Evolutionary conservation across 2,113 vertebrate species (phyloP), one percentile per base, ranked within the genome.

Genomic region (Prinia subflava): DNA sequence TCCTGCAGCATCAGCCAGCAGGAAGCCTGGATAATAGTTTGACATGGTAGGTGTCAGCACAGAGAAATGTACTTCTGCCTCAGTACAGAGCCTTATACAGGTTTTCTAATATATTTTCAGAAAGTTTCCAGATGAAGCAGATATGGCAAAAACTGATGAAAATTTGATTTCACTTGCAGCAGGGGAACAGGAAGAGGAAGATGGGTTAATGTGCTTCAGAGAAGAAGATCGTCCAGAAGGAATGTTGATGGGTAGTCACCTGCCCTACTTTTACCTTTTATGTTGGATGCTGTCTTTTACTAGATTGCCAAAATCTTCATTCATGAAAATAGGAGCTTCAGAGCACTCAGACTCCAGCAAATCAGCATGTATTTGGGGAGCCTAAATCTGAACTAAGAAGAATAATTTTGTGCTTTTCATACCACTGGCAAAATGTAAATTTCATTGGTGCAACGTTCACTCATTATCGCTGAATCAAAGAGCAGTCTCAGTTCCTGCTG

Each of bases 381-480:
- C 50, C 42, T 69, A 80, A 81, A 88, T 70, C 64, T 49, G 31
- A 95, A 80, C 56, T 47, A 39, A 39, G 68, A 74, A 90, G 56
- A 92, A 76, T 56, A 77, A 75, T 80, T 95, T 81, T 78, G 64
- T 83, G 44, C 25, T 80, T 90, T 92, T 78, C 85, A 60, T 81
- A 92, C 28, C 37, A 39, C 71, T 75, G 83, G 69, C 30, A 83
- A 96, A 93, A 95, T 89, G 91, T 91, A 93, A 90, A 90, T 94
- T 65, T 70, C 69, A 15, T 64, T 81, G 83, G 83, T 96, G 90
- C 60, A 75, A 78, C 7, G 13, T 42, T 95, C 79, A 46, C 44
- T 94, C 88, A 87, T 95, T 95, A 94, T 95, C 79, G 0, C 88
- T 90, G 92, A 97, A 96, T 96, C 94, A 96, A 96, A 96, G 92